Percentiles rank a stretch among this genome's conserved stretches.
Conservation (phyloP, 2,113 vertebrate genomes). For the Plotosus lineatus region DNA sequence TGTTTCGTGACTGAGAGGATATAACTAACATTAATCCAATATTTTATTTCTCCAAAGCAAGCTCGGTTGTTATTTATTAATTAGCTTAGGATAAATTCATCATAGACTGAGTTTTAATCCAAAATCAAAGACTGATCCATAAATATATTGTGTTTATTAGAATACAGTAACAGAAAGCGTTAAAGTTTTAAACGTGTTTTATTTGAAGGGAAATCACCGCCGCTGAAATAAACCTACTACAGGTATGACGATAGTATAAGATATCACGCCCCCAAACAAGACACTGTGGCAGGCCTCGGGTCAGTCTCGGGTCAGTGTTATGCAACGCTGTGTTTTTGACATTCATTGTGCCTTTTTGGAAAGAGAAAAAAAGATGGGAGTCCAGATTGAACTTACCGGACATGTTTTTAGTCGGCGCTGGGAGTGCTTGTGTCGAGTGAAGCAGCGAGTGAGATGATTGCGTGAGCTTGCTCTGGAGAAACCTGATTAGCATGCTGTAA, state of each 20-base stretch:
- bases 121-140: not conserved
- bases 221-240: not conserved
- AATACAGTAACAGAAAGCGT: not conserved
- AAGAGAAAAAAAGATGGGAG: not conserved
- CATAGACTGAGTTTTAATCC: not conserved
- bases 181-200: not conserved
- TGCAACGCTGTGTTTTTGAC: conserved; percentile 17
- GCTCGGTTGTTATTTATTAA: conserved; percentile 13
- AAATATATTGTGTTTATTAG: not conserved
- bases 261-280: too few relatives aligned
- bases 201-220: not conserved
- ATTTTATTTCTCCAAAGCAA: conserved; percentile 35
- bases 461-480: conserved; percentile 23
- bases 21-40: not conserved
- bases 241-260: not conserved
- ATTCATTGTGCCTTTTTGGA: conserved; percentile 29
- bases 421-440: not conserved
- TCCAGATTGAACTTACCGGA: not conserved
- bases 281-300: conserved; percentile 11
- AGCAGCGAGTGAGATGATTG: too few relatives aligned
- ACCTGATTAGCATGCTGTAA: not conserved
- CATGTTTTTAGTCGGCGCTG: not conserved
- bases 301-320: too few relatives aligned
- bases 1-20: not conserved
- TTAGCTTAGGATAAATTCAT: not conserved